phyloP scores from a whole-genome alignment of 2,797 vertebrate species.

The Enteromius unitaeniatus region DNA sequence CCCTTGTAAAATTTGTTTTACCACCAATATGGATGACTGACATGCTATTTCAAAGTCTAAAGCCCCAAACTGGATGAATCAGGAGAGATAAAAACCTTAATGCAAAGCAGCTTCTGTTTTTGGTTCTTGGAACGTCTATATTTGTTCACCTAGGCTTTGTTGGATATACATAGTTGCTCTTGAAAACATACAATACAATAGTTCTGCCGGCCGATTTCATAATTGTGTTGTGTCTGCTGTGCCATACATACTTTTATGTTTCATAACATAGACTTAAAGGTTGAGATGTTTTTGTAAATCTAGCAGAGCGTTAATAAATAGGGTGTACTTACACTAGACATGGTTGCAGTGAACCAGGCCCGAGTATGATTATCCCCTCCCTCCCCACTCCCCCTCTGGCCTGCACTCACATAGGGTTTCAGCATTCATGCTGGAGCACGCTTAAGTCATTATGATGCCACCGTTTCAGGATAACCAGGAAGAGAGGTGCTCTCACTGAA shows the following conservation, averaged over 20 bases:
- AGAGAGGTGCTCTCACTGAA: no score
- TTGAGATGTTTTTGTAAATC: not conserved
- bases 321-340: no score
- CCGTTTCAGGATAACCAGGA: no score
- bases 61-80: constrained; percentile 70
- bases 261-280: not conserved
- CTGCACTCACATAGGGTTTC: no score
- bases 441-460: no score
- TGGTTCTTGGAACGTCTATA: constrained; percentile 17
- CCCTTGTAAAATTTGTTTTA: not conserved
- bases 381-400: no score
- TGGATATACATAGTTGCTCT: not conserved
- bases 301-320: not conserved
- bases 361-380: no score
- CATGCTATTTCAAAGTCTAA: constrained; percentile 65
- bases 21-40: not conserved
- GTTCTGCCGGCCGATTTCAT: not conserved
- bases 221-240: not conserved
- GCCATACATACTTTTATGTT: not conserved
- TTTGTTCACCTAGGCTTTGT: constrained; percentile 12
- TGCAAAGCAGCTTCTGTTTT: constrained; percentile 76
- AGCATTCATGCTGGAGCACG: no score
- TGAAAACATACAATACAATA: not conserved
- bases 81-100: constrained; percentile 81
- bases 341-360: no score